Evolutionary conservation across 2,113 vertebrate genomes (phyloP).

Genomic region (Cathartes aura): DNA sequence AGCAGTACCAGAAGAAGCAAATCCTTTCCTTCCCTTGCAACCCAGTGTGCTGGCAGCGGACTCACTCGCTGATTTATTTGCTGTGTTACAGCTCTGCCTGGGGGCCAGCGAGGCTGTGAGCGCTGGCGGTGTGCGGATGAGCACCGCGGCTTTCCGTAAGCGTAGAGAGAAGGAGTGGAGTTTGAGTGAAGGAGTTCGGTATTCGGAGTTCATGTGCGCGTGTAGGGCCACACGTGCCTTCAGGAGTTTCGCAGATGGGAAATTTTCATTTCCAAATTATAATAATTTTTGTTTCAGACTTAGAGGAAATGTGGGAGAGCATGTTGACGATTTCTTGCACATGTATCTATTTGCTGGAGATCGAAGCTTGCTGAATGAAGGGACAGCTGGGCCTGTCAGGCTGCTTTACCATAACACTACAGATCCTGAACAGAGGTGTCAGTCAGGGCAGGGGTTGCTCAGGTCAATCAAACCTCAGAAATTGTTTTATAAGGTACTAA

Average conservation of each 20-base stretch:
- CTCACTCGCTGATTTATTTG: accelerated
- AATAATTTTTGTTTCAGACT: not conserved
- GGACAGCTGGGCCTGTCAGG: not conserved
- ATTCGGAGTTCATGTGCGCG: accelerated
- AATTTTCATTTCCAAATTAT: not conserved
- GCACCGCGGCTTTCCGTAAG: not conserved
- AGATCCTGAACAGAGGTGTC: not conserved
- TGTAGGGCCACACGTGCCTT: accelerated
- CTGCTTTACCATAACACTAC: accelerated
- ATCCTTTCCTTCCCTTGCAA: not conserved
- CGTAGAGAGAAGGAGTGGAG: not conserved
- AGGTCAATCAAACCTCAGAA: not conserved
- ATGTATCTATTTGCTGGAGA: not conserved
- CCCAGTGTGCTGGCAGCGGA: not conserved
- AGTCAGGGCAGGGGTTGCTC: not conserved
- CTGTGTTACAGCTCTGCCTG: not conserved
- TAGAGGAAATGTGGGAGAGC: not conserved
- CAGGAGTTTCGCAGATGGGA: not conserved
- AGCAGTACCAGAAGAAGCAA: not conserved
- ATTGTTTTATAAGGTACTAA: too few relatives aligned
- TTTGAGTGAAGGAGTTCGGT: too few relatives aligned
- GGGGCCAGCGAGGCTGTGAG: not conserved
- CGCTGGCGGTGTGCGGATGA: accelerated
- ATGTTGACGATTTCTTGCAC: not conserved
- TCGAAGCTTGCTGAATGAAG: not conserved